phyloP scores from a whole-genome alignment of 1,140 invertebrate species.

The Schlechtendalia chinensis region DNA sequence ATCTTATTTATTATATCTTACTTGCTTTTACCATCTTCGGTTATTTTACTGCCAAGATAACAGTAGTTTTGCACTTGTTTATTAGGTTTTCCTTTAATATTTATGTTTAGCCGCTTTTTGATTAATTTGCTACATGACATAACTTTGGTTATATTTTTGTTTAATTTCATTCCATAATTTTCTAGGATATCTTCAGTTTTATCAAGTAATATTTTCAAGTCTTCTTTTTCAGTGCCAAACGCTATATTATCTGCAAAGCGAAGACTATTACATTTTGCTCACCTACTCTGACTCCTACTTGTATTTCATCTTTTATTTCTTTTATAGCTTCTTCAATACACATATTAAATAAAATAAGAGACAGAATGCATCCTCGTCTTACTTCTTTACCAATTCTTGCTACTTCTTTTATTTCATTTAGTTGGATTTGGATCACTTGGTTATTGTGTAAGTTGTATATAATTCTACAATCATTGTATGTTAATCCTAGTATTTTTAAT shows the following conservation, averaged over 20 bases:
- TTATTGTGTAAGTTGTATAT: constrained; percentile 46
- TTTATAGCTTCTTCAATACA: constrained; percentile 44
- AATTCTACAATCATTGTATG: constrained; percentile 18
- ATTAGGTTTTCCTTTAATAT: constrained; percentile 35
- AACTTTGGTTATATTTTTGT: constrained; percentile 44
- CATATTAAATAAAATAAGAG: constrained; percentile 40
- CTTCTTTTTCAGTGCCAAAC: constrained; percentile 23
- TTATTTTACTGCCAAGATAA: constrained; percentile 50
- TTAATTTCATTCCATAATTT: constrained; percentile 39
- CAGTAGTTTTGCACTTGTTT: constrained; percentile 45
- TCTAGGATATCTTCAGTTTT: constrained; percentile 13
- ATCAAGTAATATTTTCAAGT: neutral
- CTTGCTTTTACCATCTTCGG: constrained; percentile 23
- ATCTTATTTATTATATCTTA: constrained; percentile 9
- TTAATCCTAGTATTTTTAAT: constrained; percentile 31
- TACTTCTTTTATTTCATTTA: constrained; percentile 40
- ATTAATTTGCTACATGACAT: constrained; percentile 36
- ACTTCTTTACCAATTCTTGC: no score
- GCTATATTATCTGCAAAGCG: constrained; percentile 50
- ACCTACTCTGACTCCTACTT: constrained; percentile 36
- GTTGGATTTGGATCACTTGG: constrained; percentile 8
- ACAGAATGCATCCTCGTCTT: constrained; percentile 34
- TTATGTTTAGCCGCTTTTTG: constrained; percentile 42
- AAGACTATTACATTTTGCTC: constrained; percentile 35
- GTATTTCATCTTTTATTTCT: constrained; percentile 34